Evolutionary conservation across 2,113 vertebrate genomes (phyloP), one percentile per base, ranked within the genome.

Genomic region (Nymphicus hollandicus): DNA sequence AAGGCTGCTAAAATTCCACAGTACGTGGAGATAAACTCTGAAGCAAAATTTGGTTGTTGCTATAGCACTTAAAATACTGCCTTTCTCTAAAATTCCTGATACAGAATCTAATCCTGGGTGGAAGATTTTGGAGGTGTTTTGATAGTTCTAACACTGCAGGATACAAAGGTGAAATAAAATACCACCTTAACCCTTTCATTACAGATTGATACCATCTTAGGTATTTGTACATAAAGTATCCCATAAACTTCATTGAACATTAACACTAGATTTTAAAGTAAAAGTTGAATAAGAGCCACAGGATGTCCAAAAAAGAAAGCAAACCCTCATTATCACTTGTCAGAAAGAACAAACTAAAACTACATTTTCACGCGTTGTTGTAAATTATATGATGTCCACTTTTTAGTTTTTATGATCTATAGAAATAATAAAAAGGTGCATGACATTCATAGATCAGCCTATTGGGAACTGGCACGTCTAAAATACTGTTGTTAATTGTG

Each of bases 281-380:
- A 58, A 85, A 86, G 47, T 41, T 66, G 60, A 81, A 9, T 55
- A 77, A 84, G 27, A 74, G 35, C 18, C 35, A 73, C 13, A 19
- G 7, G 53, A 31, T 14, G 25, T n/a, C 12, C 8, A 35, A 24
- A 71, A 46, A 52, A 27, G 4, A 47, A 15, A 6, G 5, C 37
- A 41, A 86, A 52, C 39, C 9, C 10, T 70, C 24, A 13, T 70
- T 77, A 27, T 68, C 43, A 17, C 15, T 52, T 74, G 24, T 70
- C 55, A 90, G 31, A 63, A 76, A 86, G 71, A 81, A 46, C 65
- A 91, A 85, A 79, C 18, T 41, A n/a, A 81, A 82, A 71, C 55
- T 33, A 44, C 6, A 0, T 53, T 81, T 79, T 80, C 88, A 17
- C 13, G 31, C 0, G 0, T 73, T 74, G 16, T 33, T 60, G 49